phyloP scores from a whole-genome alignment of 1,140 invertebrate genomes.

The Calephelis nemesis region DNA sequence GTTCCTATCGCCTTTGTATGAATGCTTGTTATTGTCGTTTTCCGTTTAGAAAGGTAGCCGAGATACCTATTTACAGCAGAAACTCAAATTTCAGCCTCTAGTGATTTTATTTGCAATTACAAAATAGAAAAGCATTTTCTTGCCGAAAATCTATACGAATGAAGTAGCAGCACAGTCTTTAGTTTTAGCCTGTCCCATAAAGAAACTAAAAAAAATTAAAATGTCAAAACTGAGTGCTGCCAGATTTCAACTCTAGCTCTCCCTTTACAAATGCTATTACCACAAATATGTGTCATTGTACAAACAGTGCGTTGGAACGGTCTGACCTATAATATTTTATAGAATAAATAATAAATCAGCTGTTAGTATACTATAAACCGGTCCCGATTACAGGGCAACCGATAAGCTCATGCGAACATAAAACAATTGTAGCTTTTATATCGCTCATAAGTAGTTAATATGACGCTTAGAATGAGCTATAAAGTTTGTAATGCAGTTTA shows the following conservation, averaged over 20 bases:
- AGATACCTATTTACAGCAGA: no score
- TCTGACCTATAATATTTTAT: conserved; percentile 13
- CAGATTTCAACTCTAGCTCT: background rate
- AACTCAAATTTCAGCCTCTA: no score
- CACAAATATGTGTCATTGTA: conserved; percentile 4
- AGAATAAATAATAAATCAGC: conserved; percentile 16
- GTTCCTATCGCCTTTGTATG: no score
- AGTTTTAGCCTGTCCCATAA: no score
- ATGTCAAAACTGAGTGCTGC: background rate
- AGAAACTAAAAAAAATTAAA: background rate
- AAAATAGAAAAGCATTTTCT: no score
- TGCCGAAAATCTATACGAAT: no score
- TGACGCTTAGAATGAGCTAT: conserved; percentile 8
- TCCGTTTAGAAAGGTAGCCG: no score
- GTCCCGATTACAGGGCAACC: conserved; percentile 2
- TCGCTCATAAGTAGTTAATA: conserved; percentile 6
- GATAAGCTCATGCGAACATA: conserved; percentile 10
- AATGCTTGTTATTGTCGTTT: no score
- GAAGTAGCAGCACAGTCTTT: no score
- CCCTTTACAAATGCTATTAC: conserved; percentile 4
- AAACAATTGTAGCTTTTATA: conserved; percentile 8
- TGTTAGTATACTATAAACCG: conserved; percentile 10
- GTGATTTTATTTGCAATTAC: no score
- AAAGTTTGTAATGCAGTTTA: conserved; percentile 8
- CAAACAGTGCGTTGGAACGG: conserved; percentile 5